phyloP scores from a whole-genome alignment of 2,113 vertebrate genomes.

The Sinocyclocheilus anophthalmus region DNA sequence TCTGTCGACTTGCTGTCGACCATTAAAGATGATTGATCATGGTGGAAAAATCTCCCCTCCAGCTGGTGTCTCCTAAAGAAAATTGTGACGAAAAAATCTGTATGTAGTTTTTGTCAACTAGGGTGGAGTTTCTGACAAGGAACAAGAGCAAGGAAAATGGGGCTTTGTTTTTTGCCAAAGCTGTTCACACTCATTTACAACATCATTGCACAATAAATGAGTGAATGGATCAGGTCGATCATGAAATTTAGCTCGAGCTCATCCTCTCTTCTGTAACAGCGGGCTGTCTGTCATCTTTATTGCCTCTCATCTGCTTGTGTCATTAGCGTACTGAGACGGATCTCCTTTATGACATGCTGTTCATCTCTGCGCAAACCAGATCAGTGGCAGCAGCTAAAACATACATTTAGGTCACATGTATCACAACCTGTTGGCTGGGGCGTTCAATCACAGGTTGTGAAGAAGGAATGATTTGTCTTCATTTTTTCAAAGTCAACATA shows the following conservation, averaged over 20 bases:
- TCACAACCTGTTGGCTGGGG: background rate
- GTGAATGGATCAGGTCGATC: constrained; percentile 36
- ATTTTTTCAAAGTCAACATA: background rate
- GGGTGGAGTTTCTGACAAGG: constrained; percentile 27
- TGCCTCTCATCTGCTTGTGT: constrained; percentile 47
- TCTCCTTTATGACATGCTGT: constrained; percentile 35
- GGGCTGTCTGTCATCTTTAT: constrained; percentile 41
- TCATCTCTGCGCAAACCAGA: constrained; percentile 21
- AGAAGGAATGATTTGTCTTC: background rate
- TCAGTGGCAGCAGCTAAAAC: constrained; percentile 29
- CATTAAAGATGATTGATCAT: constrained; percentile 81
- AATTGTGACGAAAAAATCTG: constrained; percentile 64
- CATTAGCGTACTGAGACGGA: constrained; percentile 41
- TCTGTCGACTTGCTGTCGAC: constrained; percentile 74
- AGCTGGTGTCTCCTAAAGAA: constrained; percentile 74
- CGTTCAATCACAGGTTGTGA: background rate
- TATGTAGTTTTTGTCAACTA: constrained; percentile 39
- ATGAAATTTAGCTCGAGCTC: constrained; percentile 43
- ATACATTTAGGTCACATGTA: constrained; percentile 31
- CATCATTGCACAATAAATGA: constrained; percentile 45
- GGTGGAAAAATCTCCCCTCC: constrained; percentile 68
- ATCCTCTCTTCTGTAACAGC: constrained; percentile 25
- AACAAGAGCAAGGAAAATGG: background rate
- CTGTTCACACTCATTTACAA: constrained; percentile 38
- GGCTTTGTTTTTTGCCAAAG: constrained; percentile 31